Percentiles rank a stretch among this genome's conserved stretches.
Conservation (phyloP, 2,888 invertebrate genomes). For the Allophyes oxyacanthae region DNA sequence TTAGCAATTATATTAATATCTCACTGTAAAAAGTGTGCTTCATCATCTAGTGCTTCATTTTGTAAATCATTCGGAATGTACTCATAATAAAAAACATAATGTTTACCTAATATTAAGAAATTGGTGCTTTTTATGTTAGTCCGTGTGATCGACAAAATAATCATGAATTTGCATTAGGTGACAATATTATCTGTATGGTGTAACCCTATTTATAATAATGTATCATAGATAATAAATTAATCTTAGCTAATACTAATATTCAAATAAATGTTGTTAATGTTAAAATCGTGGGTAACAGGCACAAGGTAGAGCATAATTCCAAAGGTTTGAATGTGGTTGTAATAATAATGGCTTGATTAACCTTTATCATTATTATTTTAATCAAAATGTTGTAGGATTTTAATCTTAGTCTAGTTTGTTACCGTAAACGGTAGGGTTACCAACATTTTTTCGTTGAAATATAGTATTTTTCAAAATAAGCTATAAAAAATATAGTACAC, state of each 20-base stretch:
- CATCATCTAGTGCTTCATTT: too few species aligned
- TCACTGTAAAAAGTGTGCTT: too few species aligned
- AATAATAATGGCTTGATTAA: slow-evolving; percentile 27
- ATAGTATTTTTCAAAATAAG: too few species aligned
- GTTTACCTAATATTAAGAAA: slow-evolving; percentile 38
- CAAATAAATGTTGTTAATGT: slow-evolving; percentile 36
- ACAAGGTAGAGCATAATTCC: slow-evolving; percentile 8
- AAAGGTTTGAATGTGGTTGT: slow-evolving; percentile 17
- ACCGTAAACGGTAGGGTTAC: too few species aligned
- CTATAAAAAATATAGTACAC: too few species aligned
- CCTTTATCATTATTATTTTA: slow-evolving; percentile 10
- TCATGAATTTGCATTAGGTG: slow-evolving; percentile 51
- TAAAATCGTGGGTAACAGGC: slow-evolving; percentile 40
- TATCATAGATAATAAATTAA: slow-evolving; percentile 18
- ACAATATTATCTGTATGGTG: slow-evolving; percentile 52
- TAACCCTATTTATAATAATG: slow-evolving; percentile 28
- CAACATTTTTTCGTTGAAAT: too few species aligned
- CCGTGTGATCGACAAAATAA: slow-evolving; percentile 39
- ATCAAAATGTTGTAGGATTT: too few species aligned
- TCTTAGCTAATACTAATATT: slow-evolving; percentile 5
- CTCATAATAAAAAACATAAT: background rate
- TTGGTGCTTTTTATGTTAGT: slow-evolving; percentile 58
- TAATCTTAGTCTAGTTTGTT: too few species aligned
- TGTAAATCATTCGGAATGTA: too few species aligned
- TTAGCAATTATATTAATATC: too few species aligned